A percentile compares a stretch with the other conserved stretches of the same genome.
These are phyloP conservation scores for Heteromyza rotundicornis DNA, from an alignment of 2,888 invertebrate genomes.

Conservation along the genomic window DNA sequence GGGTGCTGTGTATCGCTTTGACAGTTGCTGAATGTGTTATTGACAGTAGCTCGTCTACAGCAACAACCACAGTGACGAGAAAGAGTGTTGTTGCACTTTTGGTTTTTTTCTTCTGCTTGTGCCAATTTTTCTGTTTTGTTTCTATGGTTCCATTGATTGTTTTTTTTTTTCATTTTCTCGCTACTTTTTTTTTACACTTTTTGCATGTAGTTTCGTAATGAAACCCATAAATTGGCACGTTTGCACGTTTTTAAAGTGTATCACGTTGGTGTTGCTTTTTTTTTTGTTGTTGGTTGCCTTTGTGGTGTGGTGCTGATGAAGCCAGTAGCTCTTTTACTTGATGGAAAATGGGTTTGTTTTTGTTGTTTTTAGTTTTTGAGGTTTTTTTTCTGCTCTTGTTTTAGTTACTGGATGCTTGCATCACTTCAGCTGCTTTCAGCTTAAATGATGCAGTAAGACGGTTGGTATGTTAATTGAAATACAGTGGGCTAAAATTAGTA, in stretches of 20 bases:
- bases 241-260: conserved; percentile 28
- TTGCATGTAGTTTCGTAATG: conserved; percentile 20
- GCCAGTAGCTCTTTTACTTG: background rate
- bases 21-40: background rate
- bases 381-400: background rate
- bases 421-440: background rate
- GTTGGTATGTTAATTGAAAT: background rate
- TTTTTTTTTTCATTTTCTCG: background rate
- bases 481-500: background rate
- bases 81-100: conserved; percentile 8
- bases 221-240: conserved; percentile 30
- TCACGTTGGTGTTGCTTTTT: background rate
- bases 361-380: background rate
- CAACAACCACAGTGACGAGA: background rate
- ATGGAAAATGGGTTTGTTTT: too few relatives aligned
- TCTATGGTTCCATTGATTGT: conserved; percentile 5
- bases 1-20: background rate
- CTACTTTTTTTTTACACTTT: background rate
- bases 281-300: background rate
- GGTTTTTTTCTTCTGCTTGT: conserved; percentile 8
- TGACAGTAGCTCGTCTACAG: background rate
- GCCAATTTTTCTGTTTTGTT: conserved; percentile 5
- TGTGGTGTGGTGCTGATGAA: background rate
- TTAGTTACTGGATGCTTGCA: too few relatives aligned
- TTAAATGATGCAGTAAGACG: background rate